Evolutionary conservation across 2,113 vertebrate genomes (phyloP).

Genomic region (Alces alces): DNA sequence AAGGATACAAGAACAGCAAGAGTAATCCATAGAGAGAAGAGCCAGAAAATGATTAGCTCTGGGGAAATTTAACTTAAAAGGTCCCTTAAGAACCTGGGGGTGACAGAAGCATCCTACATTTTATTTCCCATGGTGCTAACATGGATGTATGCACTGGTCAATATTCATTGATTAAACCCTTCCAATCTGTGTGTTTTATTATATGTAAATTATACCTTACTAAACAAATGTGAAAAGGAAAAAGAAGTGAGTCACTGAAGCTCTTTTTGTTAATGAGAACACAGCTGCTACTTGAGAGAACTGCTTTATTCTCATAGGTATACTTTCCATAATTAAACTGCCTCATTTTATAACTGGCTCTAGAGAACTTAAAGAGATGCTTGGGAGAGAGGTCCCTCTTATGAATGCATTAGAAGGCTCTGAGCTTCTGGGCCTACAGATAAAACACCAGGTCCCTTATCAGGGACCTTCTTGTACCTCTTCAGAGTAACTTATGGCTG

Average conservation of each 20-base stretch:
- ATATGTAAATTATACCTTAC: background rate
- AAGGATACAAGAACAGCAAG: background rate
- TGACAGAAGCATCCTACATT: background rate
- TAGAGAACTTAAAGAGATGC: conserved; percentile 1
- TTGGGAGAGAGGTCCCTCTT: background rate
- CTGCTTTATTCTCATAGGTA: conserved; percentile 6
- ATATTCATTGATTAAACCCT: background rate
- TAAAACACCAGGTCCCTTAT: background rate
- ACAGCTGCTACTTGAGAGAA: background rate
- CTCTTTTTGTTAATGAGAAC: conserved; percentile 28
- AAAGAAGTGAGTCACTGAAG: background rate
- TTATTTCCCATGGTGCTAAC: background rate
- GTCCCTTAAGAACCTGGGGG: background rate
- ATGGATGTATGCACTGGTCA: background rate
- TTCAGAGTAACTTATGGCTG: background rate
- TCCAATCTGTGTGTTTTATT: background rate
- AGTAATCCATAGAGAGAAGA: background rate
- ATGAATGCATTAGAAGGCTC: background rate
- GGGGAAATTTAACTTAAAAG: background rate
- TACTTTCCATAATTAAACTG: conserved; percentile 40
- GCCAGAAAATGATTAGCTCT: background rate
- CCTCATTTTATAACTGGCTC: conserved; percentile 36
- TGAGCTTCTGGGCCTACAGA: background rate
- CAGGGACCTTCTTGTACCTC: background rate
- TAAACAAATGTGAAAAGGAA: background rate